Evolutionary conservation across 2,888 invertebrate species (phyloP), one percentile per base, ranked within the genome.

Genomic region (Hypercompe scribonia): DNA sequence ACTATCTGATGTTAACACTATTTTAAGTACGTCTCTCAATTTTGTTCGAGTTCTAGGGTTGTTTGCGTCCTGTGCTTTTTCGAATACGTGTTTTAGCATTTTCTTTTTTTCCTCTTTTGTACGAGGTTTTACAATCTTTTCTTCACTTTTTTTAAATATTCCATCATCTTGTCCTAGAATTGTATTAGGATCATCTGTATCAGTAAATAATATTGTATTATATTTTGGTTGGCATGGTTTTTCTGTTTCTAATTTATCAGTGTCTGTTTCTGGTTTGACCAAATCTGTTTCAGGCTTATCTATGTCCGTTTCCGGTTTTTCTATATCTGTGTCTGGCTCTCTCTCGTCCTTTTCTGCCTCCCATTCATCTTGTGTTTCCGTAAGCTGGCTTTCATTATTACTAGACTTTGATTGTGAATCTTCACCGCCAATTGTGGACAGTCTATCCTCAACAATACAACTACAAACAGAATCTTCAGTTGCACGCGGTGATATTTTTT

Each of bases 1-100:
- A 61, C 89, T 92, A 63, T 92, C 91, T 3, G 90, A 90, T 21
- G 90, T 91, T 3, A 93, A 77, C 75, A 93, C 89, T 3, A 89
- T 81, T 74, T 90, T 90, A 8, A 94, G 79, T 83, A 90, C 88
- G 50, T 91, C 84, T 39, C 82, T 81, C 28, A 93, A 75, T 70
- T 88, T 83, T 54, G 90, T 84, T 36, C 87, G 87, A 46, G 79
- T 81, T 84, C 87, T 91, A 31, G 81, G 88, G 50, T 90, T 90
- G 72, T 87, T 88, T 5, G 82, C 86, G 39, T 83, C 80, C 54
- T 87, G 81, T 18, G 88, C 87, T 73, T 88, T 89, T 72, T 90
- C 87, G 10, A 94, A 88, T 3, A 93, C 85, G 39, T 85, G 86
- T 75, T 91, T 91, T 1, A 93, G 73, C 75, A 91, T 85, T 71